Conservation (phyloP, 2,888 invertebrate species). For the Nasonia oneida region DNA sequence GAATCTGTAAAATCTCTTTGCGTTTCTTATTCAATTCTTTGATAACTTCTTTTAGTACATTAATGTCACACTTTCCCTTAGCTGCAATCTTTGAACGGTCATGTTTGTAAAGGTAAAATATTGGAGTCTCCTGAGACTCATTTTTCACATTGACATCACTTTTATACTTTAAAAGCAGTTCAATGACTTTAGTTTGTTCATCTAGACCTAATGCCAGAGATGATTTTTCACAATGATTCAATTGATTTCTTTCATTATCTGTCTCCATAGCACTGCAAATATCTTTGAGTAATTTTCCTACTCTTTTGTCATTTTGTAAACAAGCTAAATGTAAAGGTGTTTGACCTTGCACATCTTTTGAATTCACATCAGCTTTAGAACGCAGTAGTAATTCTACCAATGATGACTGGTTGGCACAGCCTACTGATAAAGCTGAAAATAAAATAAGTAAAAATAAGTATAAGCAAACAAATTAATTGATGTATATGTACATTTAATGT, state of each 20-base stretch:
- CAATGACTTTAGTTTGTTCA: conserved; percentile 42
- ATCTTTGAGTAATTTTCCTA: conserved; percentile 40
- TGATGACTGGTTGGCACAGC: conserved; percentile 1
- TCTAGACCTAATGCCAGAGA: conserved; percentile 13
- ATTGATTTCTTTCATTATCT: background rate
- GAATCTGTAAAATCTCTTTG: conserved; percentile 46
- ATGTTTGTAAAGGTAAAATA: conserved; percentile 52
- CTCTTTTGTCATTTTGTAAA: conserved; percentile 36
- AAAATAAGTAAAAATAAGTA: background rate
- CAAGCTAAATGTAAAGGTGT: conserved; percentile 56
- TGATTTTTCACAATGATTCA: conserved; percentile 5
- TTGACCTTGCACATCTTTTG: conserved; percentile 44
- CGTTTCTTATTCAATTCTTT: conserved; percentile 43
- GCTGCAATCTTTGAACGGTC: conserved; percentile 19
- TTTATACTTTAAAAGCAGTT: conserved; percentile 50
- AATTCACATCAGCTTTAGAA: conserved; percentile 48
- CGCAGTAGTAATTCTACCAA: conserved; percentile 48
- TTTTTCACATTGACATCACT: conserved; percentile 53
- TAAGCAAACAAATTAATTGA: background rate
- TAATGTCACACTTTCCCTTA: background rate
- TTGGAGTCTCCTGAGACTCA: conserved; percentile 42
- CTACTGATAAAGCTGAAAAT: conserved; percentile 43
- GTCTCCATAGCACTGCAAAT: background rate
- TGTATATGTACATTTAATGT: background rate
- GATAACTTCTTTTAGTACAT: conserved; percentile 29